Percentiles rank a stretch among this genome's conserved stretches.
Conservation (phyloP, 2,888 invertebrate species). For the Allygus modestus region DNA sequence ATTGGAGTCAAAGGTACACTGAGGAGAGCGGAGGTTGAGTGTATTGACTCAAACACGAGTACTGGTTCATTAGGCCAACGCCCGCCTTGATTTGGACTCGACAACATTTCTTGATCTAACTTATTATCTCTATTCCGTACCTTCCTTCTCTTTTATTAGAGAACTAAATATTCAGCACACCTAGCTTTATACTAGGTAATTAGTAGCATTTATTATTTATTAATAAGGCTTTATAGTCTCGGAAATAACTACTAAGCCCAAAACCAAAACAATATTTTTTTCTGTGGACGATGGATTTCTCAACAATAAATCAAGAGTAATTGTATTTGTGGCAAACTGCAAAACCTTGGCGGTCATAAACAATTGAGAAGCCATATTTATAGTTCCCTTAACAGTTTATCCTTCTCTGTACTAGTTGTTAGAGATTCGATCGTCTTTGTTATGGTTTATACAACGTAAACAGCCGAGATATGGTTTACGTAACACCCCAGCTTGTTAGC, state of each 20-base stretch:
- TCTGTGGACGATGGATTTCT: no score
- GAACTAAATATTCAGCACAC: neutral
- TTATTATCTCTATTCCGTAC: neutral
- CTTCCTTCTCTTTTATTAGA: neutral
- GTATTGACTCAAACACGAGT: constrained; percentile 28
- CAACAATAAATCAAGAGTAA: no score
- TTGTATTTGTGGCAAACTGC: no score
- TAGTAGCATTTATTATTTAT: no score
- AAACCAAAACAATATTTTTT: no score
- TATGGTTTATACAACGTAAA: neutral
- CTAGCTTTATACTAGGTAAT: no score
- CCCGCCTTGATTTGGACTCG: constrained; percentile 8
- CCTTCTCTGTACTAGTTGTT: neutral
- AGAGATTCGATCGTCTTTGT: neutral
- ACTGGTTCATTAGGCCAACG: constrained; percentile 30
- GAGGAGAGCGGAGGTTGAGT: no score
- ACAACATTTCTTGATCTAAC: constrained; percentile 38
- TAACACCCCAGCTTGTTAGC: neutral
- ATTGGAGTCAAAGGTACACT: no score
- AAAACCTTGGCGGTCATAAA: neutral
- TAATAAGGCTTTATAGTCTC: no score
- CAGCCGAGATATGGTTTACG: neutral
- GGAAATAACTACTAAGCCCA: no score
- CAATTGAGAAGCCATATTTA: neutral
- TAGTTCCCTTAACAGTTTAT: constrained; percentile 3